phyloP scores from a whole-genome alignment of 2,797 vertebrate genomes.

The Oreochromis mossambicus region DNA sequence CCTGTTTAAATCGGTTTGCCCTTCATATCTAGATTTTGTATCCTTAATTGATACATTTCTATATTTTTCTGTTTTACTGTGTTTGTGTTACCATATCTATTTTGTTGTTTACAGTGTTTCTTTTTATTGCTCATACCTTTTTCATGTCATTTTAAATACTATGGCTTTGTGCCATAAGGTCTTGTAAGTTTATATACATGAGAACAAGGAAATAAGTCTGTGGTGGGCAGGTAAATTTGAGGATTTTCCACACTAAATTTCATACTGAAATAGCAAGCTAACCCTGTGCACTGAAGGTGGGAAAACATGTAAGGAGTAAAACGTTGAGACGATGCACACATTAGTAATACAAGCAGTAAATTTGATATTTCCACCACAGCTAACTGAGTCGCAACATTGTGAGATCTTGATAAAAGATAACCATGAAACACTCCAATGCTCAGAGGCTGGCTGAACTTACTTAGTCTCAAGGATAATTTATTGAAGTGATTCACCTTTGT shows the following conservation, averaged over 20 bases:
- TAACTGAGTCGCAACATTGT: neutral
- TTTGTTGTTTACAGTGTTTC: neutral
- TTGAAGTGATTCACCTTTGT: neutral
- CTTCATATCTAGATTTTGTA: neutral
- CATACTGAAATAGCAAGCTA: neutral
- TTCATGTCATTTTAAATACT: neutral
- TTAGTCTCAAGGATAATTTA: neutral
- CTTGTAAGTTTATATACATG: neutral
- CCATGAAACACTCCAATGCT: neutral
- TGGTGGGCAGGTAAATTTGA: neutral
- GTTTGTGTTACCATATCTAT: neutral
- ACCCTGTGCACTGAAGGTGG: neutral
- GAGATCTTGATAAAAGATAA: neutral
- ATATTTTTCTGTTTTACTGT: neutral
- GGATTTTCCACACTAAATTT: neutral
- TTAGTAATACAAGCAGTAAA: neutral
- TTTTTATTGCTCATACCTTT: neutral
- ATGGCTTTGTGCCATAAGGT: neutral
- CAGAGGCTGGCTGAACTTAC: neutral
- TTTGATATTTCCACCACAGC: neutral
- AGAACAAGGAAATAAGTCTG: neutral
- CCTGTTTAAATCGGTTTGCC: neutral
- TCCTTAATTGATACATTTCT: neutral
- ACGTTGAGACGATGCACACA: neutral
- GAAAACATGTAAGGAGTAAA: neutral